Percentiles rank a stretch among this genome's conserved stretches.
Evolutionary conservation across 2,113 vertebrate species (phyloP).

Genomic region (Zingel zingel): DNA sequence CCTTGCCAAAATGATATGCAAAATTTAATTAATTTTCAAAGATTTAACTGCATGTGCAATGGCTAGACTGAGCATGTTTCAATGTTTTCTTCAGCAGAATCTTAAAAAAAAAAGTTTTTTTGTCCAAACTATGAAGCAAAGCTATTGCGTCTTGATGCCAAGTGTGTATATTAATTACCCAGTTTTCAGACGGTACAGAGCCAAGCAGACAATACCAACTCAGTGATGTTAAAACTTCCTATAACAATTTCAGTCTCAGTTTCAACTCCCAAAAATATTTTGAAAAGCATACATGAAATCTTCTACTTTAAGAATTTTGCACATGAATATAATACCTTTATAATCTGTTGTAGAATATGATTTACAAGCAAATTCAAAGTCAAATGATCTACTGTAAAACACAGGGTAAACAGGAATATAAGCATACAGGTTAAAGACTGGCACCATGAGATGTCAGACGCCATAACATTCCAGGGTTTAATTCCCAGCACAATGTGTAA

Average conservation of each 20-base stretch:
- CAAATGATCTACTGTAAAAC: conserved; percentile 56
- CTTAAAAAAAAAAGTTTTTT: conserved; percentile 69
- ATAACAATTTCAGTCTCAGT: conserved; percentile 34
- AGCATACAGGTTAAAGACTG: conserved; percentile 45
- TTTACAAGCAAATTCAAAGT: conserved; percentile 33
- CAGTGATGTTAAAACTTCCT: conserved; percentile 61
- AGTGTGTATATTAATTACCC: conserved; percentile 66
- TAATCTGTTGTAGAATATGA: conserved; percentile 40
- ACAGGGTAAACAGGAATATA: conserved; percentile 65
- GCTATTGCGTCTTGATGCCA: conserved; percentile 76
- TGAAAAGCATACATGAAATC: conserved; percentile 30
- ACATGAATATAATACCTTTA: conserved; percentile 62
- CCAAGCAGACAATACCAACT: conserved; percentile 63
- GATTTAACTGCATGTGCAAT: conserved; percentile 80
- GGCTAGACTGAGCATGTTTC: conserved; percentile 82
- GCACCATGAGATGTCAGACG: conserved; percentile 35
- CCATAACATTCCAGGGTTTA: conserved; percentile 76
- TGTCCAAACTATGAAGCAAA: conserved; percentile 67
- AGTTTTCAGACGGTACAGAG: conserved; percentile 56
- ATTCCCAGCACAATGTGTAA: conserved; percentile 63
- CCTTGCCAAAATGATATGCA: conserved; percentile 85
- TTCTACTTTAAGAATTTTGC: conserved; percentile 54
- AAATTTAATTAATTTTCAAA: conserved; percentile 69
- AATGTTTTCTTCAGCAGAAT: conserved; percentile 69
- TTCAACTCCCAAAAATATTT: conserved; percentile 39